Base-by-base conservation (phyloP, 2,113 vertebrate genomes). In the Pimephales promelas region DNA sequence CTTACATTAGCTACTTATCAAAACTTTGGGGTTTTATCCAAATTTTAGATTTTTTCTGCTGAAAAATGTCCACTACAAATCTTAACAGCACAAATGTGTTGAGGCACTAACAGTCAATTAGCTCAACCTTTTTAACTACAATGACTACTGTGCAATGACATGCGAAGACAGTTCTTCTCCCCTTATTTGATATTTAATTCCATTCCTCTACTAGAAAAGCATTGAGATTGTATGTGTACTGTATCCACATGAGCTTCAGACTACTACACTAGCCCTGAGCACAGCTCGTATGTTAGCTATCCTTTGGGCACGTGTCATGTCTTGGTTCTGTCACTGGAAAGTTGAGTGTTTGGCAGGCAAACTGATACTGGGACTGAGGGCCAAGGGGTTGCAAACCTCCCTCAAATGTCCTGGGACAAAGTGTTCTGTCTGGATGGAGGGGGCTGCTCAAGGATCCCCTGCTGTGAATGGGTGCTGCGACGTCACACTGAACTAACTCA, bases 341-440 rank as follows among this genome's bases (percentile, higher is more conserved):
- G 84, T 89, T 87, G 78, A 10, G 68, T 88, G 79, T 59, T 83
- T 88, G 89, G 86, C 83, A 79, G 76, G 56, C 86, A 49, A 72
- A n/a, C 61, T 9, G 22, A 66, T 76, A 76, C 34, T 68, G 24
- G 82, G 82, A 86, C 82, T 70, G 64, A 36, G 82, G 83, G 73
- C 77, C 45, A 82, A 73, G 83, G 83, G 87, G 86, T 86, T 87
- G 84, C 80, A 86, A 86, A 86, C 83, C 28, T 84, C 43, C 64
- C 68, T 49, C 4, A 28, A 76, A 85, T 87, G 83, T 88, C 88
- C 84, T 79, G 86, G 93, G 89, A 93, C 93, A 94, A 88, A 89
- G 88, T 94, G 94, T 94, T 88, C 93, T 87, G 86, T 20, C 22
- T 45, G n/a, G 54, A 66, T 24, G n/a, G 34, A 13, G 75, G 83